A percentile compares a stretch with the other conserved stretches of the same genome.
Evolutionary conservation across 2,888 invertebrate genomes (phyloP).

Genomic region (Drosophila mayaguana): DNA sequence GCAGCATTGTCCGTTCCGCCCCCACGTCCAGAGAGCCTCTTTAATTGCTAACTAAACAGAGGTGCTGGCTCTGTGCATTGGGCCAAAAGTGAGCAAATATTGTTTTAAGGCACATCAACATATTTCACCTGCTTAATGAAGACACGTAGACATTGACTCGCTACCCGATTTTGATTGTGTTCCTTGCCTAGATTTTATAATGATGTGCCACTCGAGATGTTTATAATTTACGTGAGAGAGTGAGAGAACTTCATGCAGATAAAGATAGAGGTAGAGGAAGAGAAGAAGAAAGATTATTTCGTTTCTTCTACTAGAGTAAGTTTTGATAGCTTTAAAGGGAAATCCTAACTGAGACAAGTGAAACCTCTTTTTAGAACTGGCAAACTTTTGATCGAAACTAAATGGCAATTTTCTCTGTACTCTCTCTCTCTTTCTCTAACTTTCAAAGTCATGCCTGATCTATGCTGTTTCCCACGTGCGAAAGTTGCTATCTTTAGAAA

Average conservation of each 20-base stretch:
- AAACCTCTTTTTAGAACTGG: no score
- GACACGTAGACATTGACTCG: conserved; percentile 32
- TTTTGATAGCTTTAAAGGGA: conserved; percentile 14
- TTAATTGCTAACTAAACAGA: conserved; percentile 78
- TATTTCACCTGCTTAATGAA: conserved; percentile 69
- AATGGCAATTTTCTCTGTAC: no score
- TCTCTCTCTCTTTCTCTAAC: no score
- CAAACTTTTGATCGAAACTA: no score
- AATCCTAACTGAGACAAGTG: no score
- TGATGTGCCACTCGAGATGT: conserved; percentile 72
- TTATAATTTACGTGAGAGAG: conserved; percentile 75
- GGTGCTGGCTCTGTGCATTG: conserved; percentile 22
- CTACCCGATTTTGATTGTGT: conserved; percentile 26
- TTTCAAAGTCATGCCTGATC: no score
- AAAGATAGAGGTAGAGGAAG: conserved; percentile 11
- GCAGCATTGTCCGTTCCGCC: background rate
- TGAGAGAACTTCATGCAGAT: background rate
- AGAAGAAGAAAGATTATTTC: conserved; percentile 5
- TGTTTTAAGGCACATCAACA: conserved; percentile 76
- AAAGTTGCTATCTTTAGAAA: background rate
- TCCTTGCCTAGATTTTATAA: conserved; percentile 60
- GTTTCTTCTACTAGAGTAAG: conserved; percentile 20
- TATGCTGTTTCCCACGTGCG: background rate
- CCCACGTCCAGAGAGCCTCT: conserved; percentile 7
- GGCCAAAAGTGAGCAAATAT: conserved; percentile 65